These are phyloP conservation scores for Gryon sp. DNA, from an alignment of 1,140 invertebrate genomes.

Conservation along the genomic window DNA sequence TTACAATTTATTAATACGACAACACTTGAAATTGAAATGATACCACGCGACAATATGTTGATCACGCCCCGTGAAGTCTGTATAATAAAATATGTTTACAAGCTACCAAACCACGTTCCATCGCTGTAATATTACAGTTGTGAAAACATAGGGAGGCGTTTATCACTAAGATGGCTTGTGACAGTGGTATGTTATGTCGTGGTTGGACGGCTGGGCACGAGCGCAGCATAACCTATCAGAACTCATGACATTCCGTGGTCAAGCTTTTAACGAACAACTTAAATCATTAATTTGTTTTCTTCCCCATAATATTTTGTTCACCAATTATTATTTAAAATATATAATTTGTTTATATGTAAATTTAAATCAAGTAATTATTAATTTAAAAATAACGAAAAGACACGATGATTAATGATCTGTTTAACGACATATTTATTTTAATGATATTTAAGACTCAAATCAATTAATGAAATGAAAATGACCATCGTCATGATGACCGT, in stretches of 20 bases:
- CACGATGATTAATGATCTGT: no score
- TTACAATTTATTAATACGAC: background rate
- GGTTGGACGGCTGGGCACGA: slow-evolving; percentile 37
- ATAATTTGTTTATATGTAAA: no score
- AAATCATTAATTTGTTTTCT: slow-evolving; percentile 32
- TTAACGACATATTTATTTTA: background rate
- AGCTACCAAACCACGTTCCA: slow-evolving; percentile 35
- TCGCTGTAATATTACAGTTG: slow-evolving; percentile 37
- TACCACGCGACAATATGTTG: slow-evolving; percentile 38
- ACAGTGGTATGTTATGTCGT: slow-evolving; percentile 45
- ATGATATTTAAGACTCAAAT: background rate
- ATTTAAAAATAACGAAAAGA: no score
- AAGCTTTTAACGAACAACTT: slow-evolving; percentile 8
- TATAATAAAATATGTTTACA: slow-evolving; percentile 52
- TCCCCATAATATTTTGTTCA: no score
- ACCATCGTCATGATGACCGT: slow-evolving; percentile 3
- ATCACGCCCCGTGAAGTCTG: slow-evolving; percentile 35
- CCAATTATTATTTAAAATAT: no score
- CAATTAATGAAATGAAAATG: slow-evolving; percentile 13
- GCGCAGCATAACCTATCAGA: slow-evolving; percentile 15
- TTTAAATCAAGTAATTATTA: no score
- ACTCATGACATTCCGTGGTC: slow-evolving; percentile 25
- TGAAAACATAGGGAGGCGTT: slow-evolving; percentile 51
- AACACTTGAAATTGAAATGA: slow-evolving; percentile 9
- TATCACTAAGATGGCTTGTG: slow-evolving; percentile 41